These are phyloP conservation scores for Trissoscelio sp. DNA, from an alignment of 2,888 invertebrate genomes.

Conservation along the genomic window DNA sequence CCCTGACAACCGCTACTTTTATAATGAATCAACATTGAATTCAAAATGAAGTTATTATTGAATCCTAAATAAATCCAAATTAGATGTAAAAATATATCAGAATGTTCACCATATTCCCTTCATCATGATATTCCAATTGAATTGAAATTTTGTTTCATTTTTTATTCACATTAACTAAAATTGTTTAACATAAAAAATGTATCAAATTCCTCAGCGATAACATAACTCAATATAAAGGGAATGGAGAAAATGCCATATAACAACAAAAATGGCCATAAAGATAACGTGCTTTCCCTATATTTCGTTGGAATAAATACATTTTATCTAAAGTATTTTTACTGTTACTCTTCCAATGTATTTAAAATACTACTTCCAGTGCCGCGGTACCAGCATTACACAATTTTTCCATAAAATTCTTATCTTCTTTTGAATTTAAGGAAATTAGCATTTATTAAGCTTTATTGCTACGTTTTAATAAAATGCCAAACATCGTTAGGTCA, in stretches of 20 bases:
- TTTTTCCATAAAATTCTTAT: conserved; percentile 13
- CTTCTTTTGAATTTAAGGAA: conserved; percentile 5
- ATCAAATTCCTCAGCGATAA: conserved; percentile 72
- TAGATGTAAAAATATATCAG: too few relatives aligned
- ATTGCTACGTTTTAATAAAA: neutral
- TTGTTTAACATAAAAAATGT: too few relatives aligned
- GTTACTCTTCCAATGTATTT: conserved; percentile 19
- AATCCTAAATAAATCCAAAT: too few relatives aligned
- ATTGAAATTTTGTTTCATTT: too few relatives aligned
- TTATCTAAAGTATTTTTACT: conserved; percentile 27
- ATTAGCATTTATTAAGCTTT: conserved; percentile 6
- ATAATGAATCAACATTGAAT: too few relatives aligned
- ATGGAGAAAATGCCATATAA: neutral
- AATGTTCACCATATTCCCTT: too few relatives aligned
- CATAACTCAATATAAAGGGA: neutral
- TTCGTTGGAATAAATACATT: conserved; percentile 16
- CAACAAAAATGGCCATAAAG: conserved; percentile 7
- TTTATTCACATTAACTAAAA: too few relatives aligned
- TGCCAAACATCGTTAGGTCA: too few relatives aligned
- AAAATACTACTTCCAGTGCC: neutral
- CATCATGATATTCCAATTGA: too few relatives aligned
- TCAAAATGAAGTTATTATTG: too few relatives aligned
- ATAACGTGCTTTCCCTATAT: conserved; percentile 1
- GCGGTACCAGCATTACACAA: neutral
- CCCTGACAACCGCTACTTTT: too few relatives aligned